Evolutionary conservation across 30 jellyfish, hydroid and myxozoan species (phyloP).

Genomic region (Sanderia malayensis): DNA sequence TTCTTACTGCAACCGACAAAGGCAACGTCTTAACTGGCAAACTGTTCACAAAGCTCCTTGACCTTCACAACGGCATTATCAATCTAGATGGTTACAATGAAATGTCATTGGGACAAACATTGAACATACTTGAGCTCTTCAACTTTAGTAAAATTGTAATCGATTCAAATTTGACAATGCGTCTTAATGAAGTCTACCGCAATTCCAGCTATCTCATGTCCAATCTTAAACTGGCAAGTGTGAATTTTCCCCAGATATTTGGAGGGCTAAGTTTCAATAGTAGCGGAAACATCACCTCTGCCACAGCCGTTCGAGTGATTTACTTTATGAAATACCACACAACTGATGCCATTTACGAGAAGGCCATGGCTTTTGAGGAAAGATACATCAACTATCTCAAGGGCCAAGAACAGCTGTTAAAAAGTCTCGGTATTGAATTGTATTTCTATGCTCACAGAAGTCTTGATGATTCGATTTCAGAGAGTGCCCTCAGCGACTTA

Average conservation of each 20-base stretch:
- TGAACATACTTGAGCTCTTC: conserved; percentile 58
- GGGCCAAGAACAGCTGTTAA: conserved; percentile 15
- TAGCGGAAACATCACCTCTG: conserved; percentile 53
- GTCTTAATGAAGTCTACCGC: conserved; percentile 46
- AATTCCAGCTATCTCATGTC: conserved; percentile 30
- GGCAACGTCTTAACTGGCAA: conserved; percentile 37
- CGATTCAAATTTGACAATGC: conserved; percentile 11
- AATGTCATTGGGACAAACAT: conserved; percentile 43
- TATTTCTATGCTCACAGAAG: conserved; percentile 72
- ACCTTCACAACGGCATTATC: conserved; percentile 39
- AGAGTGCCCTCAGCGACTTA: conserved; percentile 75
- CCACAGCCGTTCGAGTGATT: conserved; percentile 63
- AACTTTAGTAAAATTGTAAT: conserved; percentile 26
- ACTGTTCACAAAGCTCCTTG: conserved; percentile 42
- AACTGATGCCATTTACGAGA: conserved; percentile 30
- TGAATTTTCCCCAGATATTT: conserved; percentile 56
- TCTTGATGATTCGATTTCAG: conserved; percentile 79
- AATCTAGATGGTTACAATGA: conserved; percentile 25
- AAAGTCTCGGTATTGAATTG: conserved; percentile 32
- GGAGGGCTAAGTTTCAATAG: conserved; percentile 39
- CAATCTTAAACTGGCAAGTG: conserved; percentile 56
- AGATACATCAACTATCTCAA: conserved; percentile 27
- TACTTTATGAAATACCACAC: conserved; percentile 68
- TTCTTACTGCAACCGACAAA: conserved; percentile 19
- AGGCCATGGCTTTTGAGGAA: conserved; percentile 70